Base-by-base conservation (phyloP, 2,113 vertebrate species). In the Marcusenius ussheri region DNA sequence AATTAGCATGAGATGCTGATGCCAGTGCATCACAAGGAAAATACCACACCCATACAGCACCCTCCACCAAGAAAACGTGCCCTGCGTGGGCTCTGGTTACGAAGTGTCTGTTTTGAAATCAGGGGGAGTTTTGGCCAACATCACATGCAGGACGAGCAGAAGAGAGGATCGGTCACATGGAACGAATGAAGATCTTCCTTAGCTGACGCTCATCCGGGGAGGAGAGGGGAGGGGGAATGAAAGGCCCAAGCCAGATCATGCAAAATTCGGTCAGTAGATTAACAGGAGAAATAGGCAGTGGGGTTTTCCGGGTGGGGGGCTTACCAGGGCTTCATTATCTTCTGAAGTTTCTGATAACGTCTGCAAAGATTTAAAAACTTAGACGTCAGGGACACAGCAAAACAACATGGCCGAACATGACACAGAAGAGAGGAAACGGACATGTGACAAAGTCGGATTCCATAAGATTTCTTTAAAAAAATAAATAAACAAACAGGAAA, bases 321-420 rank as follows among this genome's bases (percentile, higher is more conserved):
- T 99, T 99, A 99, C 98, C 98, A 99, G 93, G 98, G 98, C 95
- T 99, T 99, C 98, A 99, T 99, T 94, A 99, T 99, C 98, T 99
- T 99, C 97, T 99, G 98, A 91, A 99, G 95, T 96, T 99, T 99
- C 97, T 99, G 98, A 97, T 99, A 99, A 83, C 97, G 97, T 93
- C 98, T 99, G 97, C 92, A 98, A 98, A 97, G 97, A 98, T 97
- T 96, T 91, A 94, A 98, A 98, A 97, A 98, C 96, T 98, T 95
- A 91, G 91, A 95, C 47, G 93, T 98, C 94, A 98, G 95, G 92
- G 91, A 88, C 74, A 89, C 91, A 91, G 93, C 58, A 92, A 90
- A 90, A 56, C 88, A 91, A 88, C 56, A 74, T n/a, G n/a, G 42
- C 15, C 39, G 66, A 42, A 89, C 56, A 83, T 89, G 31, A 91